Conservation (phyloP, 1,140 invertebrate genomes). For the Apocrypta bakeri region DNA sequence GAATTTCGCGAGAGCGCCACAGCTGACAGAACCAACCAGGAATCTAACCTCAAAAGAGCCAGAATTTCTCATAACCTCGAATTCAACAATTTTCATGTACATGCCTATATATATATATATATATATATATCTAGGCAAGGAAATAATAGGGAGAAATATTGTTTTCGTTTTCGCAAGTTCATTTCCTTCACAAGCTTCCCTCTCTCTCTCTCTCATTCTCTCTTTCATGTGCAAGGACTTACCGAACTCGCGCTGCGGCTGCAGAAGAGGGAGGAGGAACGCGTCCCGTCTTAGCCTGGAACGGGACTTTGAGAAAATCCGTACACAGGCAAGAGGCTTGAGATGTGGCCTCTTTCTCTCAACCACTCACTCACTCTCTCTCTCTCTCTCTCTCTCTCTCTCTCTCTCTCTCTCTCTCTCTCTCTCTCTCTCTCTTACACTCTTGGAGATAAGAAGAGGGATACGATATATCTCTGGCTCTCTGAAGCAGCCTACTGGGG, state of each 20-base stretch:
- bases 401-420: too few species aligned
- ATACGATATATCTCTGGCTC: background rate
- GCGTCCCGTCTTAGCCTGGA: conserved; percentile 15
- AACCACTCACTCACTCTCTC: too few species aligned
- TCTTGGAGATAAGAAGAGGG: conserved; percentile 21
- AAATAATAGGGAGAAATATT: background rate
- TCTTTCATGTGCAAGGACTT: conserved; percentile 19
- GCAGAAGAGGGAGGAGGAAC: conserved; percentile 7
- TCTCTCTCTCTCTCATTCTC: background rate
- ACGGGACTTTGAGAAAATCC: conserved; percentile 48
- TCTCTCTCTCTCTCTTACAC: conserved; percentile 29
- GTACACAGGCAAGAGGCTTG: background rate
- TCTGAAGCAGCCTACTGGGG: background rate
- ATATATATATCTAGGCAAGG: background rate
- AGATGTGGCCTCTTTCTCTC: conserved; percentile 28
- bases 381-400: too few species aligned
- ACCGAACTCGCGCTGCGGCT: conserved; percentile 34
- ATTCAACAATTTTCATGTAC: background rate
- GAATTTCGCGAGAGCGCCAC: conserved; percentile 36
- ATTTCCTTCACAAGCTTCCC: background rate
- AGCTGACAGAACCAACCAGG: conserved; percentile 26
- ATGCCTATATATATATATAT: background rate
- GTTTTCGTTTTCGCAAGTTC: conserved; percentile 31
- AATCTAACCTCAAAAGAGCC: conserved; percentile 43
- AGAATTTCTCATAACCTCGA: background rate